Evolutionary conservation across 2,113 vertebrate species (phyloP).

Genomic region (Engystomops pustulosus): DNA sequence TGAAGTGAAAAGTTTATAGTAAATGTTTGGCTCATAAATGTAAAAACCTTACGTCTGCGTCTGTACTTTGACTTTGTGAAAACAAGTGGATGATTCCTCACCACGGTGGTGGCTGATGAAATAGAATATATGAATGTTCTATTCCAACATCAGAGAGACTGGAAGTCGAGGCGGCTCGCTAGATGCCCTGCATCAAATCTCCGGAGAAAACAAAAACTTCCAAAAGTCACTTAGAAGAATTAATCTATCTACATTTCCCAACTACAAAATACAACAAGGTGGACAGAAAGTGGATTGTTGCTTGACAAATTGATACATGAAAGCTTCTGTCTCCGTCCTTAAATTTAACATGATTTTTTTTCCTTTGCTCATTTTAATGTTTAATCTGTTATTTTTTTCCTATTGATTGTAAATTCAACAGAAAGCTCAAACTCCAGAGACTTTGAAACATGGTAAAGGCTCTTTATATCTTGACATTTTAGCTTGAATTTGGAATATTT

Average conservation of each 20-base stretch:
- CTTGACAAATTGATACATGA: conserved; percentile 28
- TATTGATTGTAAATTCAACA: conserved; percentile 15
- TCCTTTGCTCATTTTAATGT: conserved; percentile 7
- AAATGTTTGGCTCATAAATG: conserved; percentile 21
- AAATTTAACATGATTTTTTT: conserved; percentile 30
- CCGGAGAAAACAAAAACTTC: conserved; percentile 34
- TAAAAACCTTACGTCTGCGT: conserved; percentile 22
- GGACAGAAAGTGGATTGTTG: conserved; percentile 3
- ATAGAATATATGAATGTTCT: conserved; percentile 54
- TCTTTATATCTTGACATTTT: neutral
- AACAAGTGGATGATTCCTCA: conserved; percentile 36
- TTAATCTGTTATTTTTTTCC: conserved; percentile 14
- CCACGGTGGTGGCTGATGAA: conserved; percentile 40
- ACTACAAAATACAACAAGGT: conserved; percentile 18
- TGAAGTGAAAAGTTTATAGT: conserved; percentile 36
- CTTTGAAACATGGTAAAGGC: neutral
- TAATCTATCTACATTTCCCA: conserved; percentile 6
- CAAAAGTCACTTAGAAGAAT: conserved; percentile 45
- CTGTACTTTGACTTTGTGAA: conserved; percentile 40
- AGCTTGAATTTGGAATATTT: neutral
- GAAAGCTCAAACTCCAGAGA: neutral
- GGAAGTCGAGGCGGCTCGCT: conserved; percentile 1
- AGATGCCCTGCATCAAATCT: conserved; percentile 29
- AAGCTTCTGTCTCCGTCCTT: neutral
- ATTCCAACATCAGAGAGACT: conserved; percentile 26